Evolutionary conservation across 2,888 invertebrate species (phyloP), one percentile per base, ranked within the genome.

Genomic region (Aquatica leii): DNA sequence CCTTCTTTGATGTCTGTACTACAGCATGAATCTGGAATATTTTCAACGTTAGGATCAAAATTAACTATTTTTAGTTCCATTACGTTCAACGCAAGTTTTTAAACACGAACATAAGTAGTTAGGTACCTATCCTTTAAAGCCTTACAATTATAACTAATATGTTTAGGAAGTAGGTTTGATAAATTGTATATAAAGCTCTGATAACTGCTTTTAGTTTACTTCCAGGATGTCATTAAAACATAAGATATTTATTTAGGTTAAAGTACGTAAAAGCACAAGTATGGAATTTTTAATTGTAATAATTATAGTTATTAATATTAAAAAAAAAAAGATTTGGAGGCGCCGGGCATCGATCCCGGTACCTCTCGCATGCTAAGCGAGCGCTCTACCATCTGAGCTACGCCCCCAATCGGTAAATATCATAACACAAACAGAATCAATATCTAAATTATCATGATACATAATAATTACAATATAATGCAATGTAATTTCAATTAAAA

Each of bases 331-430:
- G 35, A 41, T 1, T 54, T 79, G 79, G 79, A 79, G 79, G 79
- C 77, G 79, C 79, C 78, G 79, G 79, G 79, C 69, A 84, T 84
- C 83, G 84, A 84, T 84, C 84, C 83, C 84, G 81, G 84, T 84
- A 84, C 84, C 84, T 84, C 84, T 84, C 83, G 82, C 84, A 84
- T 84, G 83, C 83, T 84, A 83, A 84, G 82, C 83, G 83, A 83
- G 83, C 84, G 83, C 83, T 83, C 84, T 83, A 83, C 84, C 83
- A 83, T 83, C 81, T 84, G 83, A 84, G 83, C 84, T 83, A 84
- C 84, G 50, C 61, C 65, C 65, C 65, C 64, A 31, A 12, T 37
- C 9, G 2, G n/a, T n/a, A n/a, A n/a, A n/a, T n/a, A n/a, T n/a
- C n/a, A n/a, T n/a, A n/a, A n/a, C n/a, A n/a, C n/a, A n/a, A n/a